phyloP scores from a whole-genome alignment of 2,113 vertebrate genomes.

The Erpornis zantholeuca region DNA sequence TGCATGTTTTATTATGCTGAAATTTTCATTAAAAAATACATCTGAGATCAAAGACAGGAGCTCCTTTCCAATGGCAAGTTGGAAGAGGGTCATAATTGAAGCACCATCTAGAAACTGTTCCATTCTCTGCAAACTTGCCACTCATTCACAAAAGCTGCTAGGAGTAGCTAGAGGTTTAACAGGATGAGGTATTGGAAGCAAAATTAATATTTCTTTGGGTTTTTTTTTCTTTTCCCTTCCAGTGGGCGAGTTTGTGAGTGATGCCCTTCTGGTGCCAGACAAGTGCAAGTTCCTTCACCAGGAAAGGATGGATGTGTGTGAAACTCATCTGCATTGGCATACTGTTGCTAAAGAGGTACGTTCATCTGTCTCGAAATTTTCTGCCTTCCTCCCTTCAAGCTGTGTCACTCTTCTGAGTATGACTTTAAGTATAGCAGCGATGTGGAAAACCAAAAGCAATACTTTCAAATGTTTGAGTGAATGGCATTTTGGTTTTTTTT shows the following conservation, averaged over 20 bases:
- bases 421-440: not conserved
- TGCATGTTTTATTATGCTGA: not conserved
- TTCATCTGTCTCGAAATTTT: not conserved
- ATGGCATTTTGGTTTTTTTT: not conserved
- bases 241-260: slow-evolving; percentile 98
- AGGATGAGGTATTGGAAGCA: not conserved
- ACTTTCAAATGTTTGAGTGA: not conserved
- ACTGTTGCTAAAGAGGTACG: slow-evolving; percentile 95
- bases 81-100: not conserved
- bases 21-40: not conserved
- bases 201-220: not conserved
- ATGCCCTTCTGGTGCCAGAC: slow-evolving; percentile 97
- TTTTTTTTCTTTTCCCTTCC: slow-evolving; percentile 4
- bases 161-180: not conserved
- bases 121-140: not conserved
- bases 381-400: not conserved
- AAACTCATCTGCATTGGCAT: slow-evolving; percentile 99
- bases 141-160: not conserved
- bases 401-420: not conserved
- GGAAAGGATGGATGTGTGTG: slow-evolving; percentile 96
- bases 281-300: slow-evolving; percentile 98
- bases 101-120: not conserved
- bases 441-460: not conserved
- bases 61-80: not conserved
- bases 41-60: not conserved